Evolutionary conservation across 2,888 invertebrate species (phyloP).

Genomic region (Panopea generosa): DNA sequence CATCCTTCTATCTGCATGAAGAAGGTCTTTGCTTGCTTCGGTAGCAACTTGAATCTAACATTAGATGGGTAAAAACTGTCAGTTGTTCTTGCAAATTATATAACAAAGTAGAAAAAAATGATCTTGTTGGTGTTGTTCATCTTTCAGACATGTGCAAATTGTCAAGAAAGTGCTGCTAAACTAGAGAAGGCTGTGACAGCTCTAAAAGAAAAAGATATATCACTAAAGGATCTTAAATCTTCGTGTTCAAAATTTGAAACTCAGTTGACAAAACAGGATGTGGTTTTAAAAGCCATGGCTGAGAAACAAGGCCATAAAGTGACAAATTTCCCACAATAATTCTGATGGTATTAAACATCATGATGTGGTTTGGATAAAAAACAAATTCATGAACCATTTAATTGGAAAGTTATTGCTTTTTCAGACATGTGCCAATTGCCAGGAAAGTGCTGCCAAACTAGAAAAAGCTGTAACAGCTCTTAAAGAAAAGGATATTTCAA

Average conservation of each 20-base stretch:
- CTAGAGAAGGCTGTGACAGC: constrained; percentile 68
- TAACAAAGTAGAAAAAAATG: too few species aligned
- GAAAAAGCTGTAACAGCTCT: constrained; percentile 68
- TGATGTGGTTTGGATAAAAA: too few species aligned
- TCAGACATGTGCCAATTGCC: constrained; percentile 78
- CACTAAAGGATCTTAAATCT: constrained; percentile 74
- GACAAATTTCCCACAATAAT: constrained; percentile 60
- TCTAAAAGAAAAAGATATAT: constrained; percentile 73
- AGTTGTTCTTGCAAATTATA: too few species aligned
- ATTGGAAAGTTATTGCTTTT: too few species aligned
- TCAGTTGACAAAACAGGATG: constrained; percentile 78
- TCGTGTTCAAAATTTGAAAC: constrained; percentile 75
- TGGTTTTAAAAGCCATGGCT: constrained; percentile 73
- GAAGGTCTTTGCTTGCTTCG: too few species aligned
- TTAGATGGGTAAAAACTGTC: too few species aligned
- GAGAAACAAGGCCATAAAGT: constrained; percentile 75
- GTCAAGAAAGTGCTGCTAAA: constrained; percentile 70
- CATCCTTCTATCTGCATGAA: too few species aligned
- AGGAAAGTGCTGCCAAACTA: constrained; percentile 68
- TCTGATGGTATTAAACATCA: too few species aligned
- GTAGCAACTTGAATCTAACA: too few species aligned
- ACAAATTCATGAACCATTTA: too few species aligned
- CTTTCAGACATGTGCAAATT: constrained; percentile 77
- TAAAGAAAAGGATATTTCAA: constrained; percentile 74
- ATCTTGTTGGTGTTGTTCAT: too few species aligned